Evolutionary conservation across 2,888 invertebrate genomes (phyloP).

Genomic region (Lathronympha strigana): DNA sequence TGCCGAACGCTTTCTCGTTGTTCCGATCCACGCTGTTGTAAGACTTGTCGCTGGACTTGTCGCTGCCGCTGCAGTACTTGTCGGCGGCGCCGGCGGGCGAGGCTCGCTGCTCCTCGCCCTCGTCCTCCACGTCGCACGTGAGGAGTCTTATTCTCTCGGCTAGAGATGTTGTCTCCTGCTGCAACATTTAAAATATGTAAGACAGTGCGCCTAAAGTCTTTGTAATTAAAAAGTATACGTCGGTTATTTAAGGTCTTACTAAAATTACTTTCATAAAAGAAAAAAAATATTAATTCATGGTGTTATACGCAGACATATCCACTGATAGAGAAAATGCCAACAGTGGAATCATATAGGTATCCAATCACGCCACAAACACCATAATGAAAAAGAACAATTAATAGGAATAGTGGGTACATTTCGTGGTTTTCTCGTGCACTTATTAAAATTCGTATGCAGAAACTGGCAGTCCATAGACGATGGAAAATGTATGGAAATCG

Average conservation of each 20-base stretch:
- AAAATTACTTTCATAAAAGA: not conserved
- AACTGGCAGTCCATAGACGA: too few relatives aligned
- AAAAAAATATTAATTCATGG: too few relatives aligned
- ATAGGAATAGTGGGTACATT: too few relatives aligned
- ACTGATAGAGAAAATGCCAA: too few relatives aligned
- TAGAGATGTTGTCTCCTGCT: conserved; percentile 89
- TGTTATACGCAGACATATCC: too few relatives aligned
- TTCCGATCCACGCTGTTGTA: conserved; percentile 85
- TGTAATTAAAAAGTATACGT: too few relatives aligned
- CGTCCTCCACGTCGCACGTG: conserved; percentile 93
- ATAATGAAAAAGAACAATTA: too few relatives aligned
- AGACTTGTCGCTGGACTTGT: conserved; percentile 69
- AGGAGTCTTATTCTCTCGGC: conserved; percentile 94
- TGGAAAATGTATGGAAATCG: too few relatives aligned
- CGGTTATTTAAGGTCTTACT: not conserved
- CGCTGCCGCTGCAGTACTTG: conserved; percentile 85
- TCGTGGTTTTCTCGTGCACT: too few relatives aligned
- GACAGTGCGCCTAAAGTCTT: not conserved
- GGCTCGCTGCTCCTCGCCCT: conserved; percentile 79
- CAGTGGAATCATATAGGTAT: too few relatives aligned
- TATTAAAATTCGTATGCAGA: too few relatives aligned
- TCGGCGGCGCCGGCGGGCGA: conserved; percentile 88
- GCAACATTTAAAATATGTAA: not conserved
- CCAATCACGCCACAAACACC: too few relatives aligned
- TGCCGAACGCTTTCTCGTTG: conserved; percentile 82